These are phyloP conservation scores for Neotoma lepida DNA, from an alignment of 2,113 vertebrate genomes.

Conservation along the genomic window DNA sequence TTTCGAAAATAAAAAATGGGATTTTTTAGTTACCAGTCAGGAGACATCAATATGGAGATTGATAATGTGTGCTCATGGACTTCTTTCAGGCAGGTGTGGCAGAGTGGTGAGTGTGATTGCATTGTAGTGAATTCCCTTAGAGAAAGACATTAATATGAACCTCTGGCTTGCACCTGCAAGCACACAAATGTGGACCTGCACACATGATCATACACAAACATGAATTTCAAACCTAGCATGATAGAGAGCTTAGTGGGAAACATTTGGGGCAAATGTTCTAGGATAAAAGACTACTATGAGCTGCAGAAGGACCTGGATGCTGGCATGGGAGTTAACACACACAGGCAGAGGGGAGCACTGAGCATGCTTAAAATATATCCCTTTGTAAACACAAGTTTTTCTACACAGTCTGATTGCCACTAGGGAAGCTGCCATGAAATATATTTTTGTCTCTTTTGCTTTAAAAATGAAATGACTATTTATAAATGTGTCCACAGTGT, in stretches of 20 bases:
- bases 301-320: background rate
- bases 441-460: background rate
- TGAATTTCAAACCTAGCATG: background rate
- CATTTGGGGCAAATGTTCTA: background rate
- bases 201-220: too few relatives aligned
- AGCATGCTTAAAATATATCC: constrained; percentile 1
- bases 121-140: background rate
- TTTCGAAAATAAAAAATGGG: background rate
- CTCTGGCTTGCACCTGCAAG: background rate
- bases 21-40: background rate
- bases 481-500: background rate
- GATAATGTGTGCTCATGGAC: rapidly evolving
- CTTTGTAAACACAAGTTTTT: background rate
- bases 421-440: constrained; percentile 5
- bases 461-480: constrained; percentile 56
- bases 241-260: background rate
- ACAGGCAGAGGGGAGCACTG: background rate
- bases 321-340: background rate
- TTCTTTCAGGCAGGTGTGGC: background rate
- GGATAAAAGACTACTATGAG: background rate
- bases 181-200: background rate
- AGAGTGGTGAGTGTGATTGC: background rate
- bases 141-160: background rate
- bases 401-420: constrained; percentile 11
- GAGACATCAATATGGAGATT: background rate